phyloP scores from a whole-genome alignment of 2,888 invertebrate species.

The Baronia brevicornis region DNA sequence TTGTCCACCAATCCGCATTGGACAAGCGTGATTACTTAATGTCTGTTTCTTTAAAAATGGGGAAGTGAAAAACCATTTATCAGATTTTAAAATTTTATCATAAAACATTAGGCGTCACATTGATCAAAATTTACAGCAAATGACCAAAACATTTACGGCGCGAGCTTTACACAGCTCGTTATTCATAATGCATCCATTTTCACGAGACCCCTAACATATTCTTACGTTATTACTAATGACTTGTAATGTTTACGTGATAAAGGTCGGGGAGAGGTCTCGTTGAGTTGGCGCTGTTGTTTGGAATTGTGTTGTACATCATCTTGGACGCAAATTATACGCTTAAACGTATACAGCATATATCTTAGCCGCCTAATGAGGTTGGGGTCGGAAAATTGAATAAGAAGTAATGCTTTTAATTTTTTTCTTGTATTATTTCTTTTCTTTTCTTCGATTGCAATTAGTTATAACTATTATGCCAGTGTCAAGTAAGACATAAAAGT shows the following conservation, averaged over 20 bases:
- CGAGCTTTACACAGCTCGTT: constrained; percentile 41
- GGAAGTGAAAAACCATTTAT: too few relatives aligned
- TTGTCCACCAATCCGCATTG: too few relatives aligned
- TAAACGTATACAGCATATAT: constrained; percentile 34
- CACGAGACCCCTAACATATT: constrained; percentile 30
- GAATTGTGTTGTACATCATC: constrained; percentile 51
- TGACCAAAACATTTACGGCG: constrained; percentile 51
- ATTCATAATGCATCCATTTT: constrained; percentile 48
- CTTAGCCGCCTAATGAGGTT: constrained; percentile 25
- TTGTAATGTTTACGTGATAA: not conserved
- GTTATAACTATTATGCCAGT: too few relatives aligned
- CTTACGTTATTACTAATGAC: constrained; percentile 1
- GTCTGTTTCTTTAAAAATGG: too few relatives aligned
- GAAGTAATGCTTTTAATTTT: too few relatives aligned
- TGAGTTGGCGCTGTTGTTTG: constrained; percentile 37
- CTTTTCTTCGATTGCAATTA: too few relatives aligned
- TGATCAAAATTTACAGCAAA: constrained; percentile 29
- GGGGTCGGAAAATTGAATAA: constrained; percentile 5
- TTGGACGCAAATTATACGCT: constrained; percentile 50
- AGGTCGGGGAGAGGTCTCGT: constrained; percentile 24
- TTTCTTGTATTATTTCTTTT: too few relatives aligned
- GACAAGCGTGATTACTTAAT: too few relatives aligned
- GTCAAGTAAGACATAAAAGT: too few relatives aligned
- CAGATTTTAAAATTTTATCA: too few relatives aligned
- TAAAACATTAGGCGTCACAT: too few relatives aligned